Percentiles rank a stretch among this genome's conserved stretches.
phyloP scores from a whole-genome alignment of 2,797 vertebrate species.

The Cryptoprocta ferox region DNA sequence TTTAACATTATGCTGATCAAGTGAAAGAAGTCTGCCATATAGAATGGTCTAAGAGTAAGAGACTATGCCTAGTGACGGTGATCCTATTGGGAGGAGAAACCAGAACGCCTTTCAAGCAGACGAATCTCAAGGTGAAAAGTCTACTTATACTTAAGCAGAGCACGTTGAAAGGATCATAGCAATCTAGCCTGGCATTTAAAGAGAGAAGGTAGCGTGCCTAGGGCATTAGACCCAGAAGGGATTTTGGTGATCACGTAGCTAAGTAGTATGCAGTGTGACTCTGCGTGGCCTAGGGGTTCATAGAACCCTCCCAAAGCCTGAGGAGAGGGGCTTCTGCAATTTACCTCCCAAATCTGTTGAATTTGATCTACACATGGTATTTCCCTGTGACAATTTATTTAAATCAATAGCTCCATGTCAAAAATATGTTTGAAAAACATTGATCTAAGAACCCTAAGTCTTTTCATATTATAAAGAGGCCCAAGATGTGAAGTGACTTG shows the following conservation, averaged over 20 bases:
- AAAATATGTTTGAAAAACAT: background rate
- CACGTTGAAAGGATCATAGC: background rate
- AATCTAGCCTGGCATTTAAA: background rate
- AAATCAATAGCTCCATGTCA: background rate
- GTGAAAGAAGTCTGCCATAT: background rate
- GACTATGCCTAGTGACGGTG: background rate
- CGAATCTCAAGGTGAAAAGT: background rate
- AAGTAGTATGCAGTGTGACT: background rate
- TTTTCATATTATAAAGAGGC: slow-evolving; percentile 29
- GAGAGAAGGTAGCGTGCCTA: background rate
- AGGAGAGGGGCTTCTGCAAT: background rate
- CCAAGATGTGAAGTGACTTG: slow-evolving; percentile 14
- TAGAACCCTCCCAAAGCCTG: background rate
- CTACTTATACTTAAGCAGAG: background rate
- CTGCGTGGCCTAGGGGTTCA: background rate
- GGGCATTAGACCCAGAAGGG: background rate
- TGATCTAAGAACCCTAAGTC: background rate
- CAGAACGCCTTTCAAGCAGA: background rate
- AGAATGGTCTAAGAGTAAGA: background rate
- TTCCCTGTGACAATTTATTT: background rate
- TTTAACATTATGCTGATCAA: background rate
- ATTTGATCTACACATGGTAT: background rate
- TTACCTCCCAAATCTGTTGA: background rate
- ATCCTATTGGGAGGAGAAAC: background rate
- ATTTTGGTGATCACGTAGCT: background rate